phyloP scores from a whole-genome alignment of 2,888 invertebrate genomes.

The Erebia palarica region DNA sequence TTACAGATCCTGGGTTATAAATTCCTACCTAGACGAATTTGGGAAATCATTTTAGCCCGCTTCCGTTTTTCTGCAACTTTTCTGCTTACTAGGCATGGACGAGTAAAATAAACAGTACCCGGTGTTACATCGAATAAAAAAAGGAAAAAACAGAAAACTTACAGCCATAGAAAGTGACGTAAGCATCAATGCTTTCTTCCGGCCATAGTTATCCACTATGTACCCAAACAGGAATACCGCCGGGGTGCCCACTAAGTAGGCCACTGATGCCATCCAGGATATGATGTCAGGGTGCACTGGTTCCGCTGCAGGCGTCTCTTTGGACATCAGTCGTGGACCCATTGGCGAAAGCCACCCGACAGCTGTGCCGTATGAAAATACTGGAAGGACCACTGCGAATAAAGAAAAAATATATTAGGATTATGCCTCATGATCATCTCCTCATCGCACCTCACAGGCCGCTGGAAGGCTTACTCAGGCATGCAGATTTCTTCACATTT shows the following conservation, averaged over 20 bases:
- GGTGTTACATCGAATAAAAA: too few species aligned
- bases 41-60: too few species aligned
- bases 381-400: slow-evolving; percentile 77
- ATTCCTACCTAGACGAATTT: too few species aligned
- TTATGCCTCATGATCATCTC: too few species aligned
- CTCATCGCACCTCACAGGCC: too few species aligned
- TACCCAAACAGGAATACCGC: slow-evolving; percentile 80
- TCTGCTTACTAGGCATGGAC: too few species aligned
- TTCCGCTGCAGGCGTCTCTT: slow-evolving; percentile 62
- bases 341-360: slow-evolving; percentile 83
- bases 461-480: too few species aligned
- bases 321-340: slow-evolving; percentile 74
- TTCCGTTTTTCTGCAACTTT: too few species aligned
- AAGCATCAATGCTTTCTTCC: slow-evolving; percentile 75
- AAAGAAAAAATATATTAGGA: slow-evolving; percentile 14
- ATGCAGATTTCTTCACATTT: too few species aligned
- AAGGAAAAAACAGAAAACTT: slow-evolving; percentile 44
- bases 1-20: too few species aligned
- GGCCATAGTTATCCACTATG: slow-evolving; percentile 76
- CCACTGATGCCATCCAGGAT: slow-evolving; percentile 82
- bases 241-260: slow-evolving; percentile 79
- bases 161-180: slow-evolving; percentile 73
- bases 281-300: slow-evolving; percentile 73
- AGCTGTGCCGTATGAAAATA: slow-evolving; percentile 79
- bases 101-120: too few species aligned